phyloP scores from a whole-genome alignment of 2,113 vertebrate genomes.

The Mungos mungo region DNA sequence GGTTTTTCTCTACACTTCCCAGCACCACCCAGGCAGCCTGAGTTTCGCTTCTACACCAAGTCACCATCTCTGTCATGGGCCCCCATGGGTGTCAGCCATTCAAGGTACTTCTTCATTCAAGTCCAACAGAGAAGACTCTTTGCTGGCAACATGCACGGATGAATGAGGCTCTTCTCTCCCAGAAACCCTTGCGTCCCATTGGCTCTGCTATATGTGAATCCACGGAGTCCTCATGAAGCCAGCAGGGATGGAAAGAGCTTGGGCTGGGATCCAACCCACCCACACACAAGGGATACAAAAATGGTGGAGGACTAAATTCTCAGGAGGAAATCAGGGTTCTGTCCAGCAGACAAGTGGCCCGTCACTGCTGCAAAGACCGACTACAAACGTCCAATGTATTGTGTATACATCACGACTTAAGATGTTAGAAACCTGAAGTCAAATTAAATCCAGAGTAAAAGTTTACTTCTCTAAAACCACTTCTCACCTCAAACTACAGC shows the following conservation, averaged over 20 bases:
- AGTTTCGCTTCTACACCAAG: neutral
- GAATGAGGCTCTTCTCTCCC: too few relatives aligned
- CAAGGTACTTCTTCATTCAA: neutral
- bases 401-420: accelerated
- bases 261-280: neutral
- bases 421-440: too few relatives aligned
- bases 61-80: neutral
- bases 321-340: neutral
- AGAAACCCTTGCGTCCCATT: accelerated
- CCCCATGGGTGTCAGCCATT: accelerated
- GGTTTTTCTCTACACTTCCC: neutral
- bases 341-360: too few relatives aligned
- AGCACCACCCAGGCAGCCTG: neutral
- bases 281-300: neutral
- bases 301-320: neutral
- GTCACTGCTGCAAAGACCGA: neutral
- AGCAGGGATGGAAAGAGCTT: too few relatives aligned
- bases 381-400: accelerated
- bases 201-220: neutral
- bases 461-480: neutral
- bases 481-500: neutral
- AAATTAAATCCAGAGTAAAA: neutral
- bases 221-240: neutral
- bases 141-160: neutral
- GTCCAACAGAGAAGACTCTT: neutral